phyloP scores from a whole-genome alignment of 2,797 vertebrate genomes.

The Sebastes oblongus region DNA sequence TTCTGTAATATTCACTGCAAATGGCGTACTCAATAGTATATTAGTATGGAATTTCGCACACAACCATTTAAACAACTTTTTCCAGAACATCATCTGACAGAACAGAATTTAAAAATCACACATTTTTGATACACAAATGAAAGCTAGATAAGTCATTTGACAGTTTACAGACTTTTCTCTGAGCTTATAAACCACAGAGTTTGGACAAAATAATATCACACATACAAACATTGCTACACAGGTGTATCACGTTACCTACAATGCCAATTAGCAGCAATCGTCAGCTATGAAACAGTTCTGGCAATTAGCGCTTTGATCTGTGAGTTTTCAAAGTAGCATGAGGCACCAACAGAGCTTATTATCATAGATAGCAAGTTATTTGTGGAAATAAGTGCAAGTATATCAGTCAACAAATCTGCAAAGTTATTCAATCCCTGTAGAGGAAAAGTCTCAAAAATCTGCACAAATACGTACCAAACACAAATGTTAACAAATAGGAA shows the following conservation, averaged over 20 bases:
- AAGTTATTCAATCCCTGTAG: background rate
- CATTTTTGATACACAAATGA: background rate
- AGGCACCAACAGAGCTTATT: background rate
- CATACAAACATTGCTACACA: conserved; percentile 21
- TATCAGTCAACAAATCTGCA: conserved; percentile 12
- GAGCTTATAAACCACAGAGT: background rate
- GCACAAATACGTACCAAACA: background rate
- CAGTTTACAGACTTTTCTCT: background rate
- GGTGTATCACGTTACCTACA: background rate
- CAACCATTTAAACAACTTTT: no score
- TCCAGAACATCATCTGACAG: background rate
- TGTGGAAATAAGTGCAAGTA: background rate
- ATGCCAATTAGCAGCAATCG: conserved; percentile 47
- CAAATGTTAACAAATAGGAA: background rate
- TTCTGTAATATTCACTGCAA: no score
- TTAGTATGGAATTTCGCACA: no score
- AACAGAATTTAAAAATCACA: background rate
- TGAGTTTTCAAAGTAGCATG: conserved; percentile 34
- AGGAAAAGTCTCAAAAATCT: background rate
- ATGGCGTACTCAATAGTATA: no score
- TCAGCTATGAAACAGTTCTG: conserved; percentile 30
- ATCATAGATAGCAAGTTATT: background rate
- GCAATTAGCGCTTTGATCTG: conserved; percentile 58
- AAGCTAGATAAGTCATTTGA: background rate
- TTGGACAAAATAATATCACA: background rate